A percentile compares a stretch with the other conserved stretches of the same genome.
phyloP scores from a whole-genome alignment of 2,797 vertebrate species.

The Sebastes steindachneri region DNA sequence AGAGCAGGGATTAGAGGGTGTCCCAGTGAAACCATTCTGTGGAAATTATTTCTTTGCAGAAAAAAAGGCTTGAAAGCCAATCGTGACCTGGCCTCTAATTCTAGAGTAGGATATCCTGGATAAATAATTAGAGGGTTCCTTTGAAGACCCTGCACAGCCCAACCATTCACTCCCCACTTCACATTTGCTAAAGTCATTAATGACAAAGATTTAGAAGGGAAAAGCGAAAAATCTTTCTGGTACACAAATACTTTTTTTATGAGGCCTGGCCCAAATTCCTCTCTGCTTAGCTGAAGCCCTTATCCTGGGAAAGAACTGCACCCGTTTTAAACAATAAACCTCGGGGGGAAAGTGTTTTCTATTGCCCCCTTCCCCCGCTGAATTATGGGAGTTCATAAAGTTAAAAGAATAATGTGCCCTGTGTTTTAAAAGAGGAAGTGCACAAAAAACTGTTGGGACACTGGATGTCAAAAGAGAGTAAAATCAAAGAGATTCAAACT shows the following conservation, averaged over 20 bases:
- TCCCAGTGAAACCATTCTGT: slow-evolving; percentile 77
- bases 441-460: slow-evolving; percentile 34
- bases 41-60: slow-evolving; percentile 78
- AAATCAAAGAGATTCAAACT: slow-evolving; percentile 23
- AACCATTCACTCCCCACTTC: slow-evolving; percentile 78
- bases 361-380: slow-evolving; percentile 55
- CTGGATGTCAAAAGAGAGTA: slow-evolving; percentile 32
- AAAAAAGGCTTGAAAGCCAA: slow-evolving; percentile 75
- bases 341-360: slow-evolving; percentile 76
- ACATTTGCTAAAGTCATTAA: slow-evolving; percentile 90
- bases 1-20: slow-evolving; percentile 69
- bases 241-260: slow-evolving; percentile 85
- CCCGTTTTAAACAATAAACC: slow-evolving; percentile 82
- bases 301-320: slow-evolving; percentile 82
- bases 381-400: slow-evolving; percentile 81
- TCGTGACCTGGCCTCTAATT: slow-evolving; percentile 80
- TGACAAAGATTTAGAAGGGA: slow-evolving; percentile 84
- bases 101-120: slow-evolving; percentile 85
- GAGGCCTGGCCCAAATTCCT: slow-evolving; percentile 83
- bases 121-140: slow-evolving; percentile 86
- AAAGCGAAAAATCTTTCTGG: slow-evolving; percentile 81
- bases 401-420: slow-evolving; percentile 75
- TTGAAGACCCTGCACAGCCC: slow-evolving; percentile 78
- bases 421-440: slow-evolving; percentile 67
- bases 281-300: slow-evolving; percentile 81